These are phyloP conservation scores for Rhingia campestris DNA, from an alignment of 2,888 invertebrate genomes.

Conservation along the genomic window DNA sequence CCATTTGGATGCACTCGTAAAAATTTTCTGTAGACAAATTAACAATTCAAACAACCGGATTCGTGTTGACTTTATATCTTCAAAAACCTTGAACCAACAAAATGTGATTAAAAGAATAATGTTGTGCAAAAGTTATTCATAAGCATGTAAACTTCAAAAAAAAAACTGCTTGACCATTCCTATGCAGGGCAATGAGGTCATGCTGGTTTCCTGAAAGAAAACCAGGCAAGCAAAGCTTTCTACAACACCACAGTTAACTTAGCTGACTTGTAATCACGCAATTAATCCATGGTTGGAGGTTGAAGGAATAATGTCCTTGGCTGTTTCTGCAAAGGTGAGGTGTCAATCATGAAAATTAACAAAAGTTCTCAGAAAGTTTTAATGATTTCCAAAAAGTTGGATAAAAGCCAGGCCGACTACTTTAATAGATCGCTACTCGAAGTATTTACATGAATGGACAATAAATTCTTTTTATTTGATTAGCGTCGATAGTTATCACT, in stretches of 20 bases:
- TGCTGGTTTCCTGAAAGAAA: slow-evolving; percentile 34
- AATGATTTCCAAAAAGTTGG: background rate
- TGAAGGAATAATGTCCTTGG: slow-evolving; percentile 19
- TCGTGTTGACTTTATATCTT: too few relatives aligned
- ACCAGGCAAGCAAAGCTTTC: slow-evolving; percentile 13
- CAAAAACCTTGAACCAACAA: too few relatives aligned
- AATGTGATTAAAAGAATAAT: too few relatives aligned
- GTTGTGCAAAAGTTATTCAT: background rate
- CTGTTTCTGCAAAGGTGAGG: slow-evolving; percentile 31
- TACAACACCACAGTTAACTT: background rate
- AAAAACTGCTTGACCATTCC: background rate
- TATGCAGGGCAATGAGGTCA: slow-evolving; percentile 48
- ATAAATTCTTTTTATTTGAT: background rate
- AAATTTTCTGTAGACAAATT: too few relatives aligned
- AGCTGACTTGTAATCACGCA: slow-evolving; percentile 53
- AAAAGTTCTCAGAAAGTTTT: slow-evolving; percentile 9
- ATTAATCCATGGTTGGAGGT: slow-evolving; percentile 29
- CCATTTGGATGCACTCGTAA: too few relatives aligned
- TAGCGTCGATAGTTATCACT: too few relatives aligned
- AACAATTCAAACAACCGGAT: too few relatives aligned
- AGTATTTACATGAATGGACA: background rate
- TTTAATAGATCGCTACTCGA: slow-evolving; percentile 14
- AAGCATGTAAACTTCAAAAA: background rate
- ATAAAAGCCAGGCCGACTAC: too few relatives aligned
- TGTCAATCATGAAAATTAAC: background rate